These are phyloP conservation scores for Poeciliopsis infans DNA, from an alignment of 2,797 vertebrate species.

Conservation along the genomic window DNA sequence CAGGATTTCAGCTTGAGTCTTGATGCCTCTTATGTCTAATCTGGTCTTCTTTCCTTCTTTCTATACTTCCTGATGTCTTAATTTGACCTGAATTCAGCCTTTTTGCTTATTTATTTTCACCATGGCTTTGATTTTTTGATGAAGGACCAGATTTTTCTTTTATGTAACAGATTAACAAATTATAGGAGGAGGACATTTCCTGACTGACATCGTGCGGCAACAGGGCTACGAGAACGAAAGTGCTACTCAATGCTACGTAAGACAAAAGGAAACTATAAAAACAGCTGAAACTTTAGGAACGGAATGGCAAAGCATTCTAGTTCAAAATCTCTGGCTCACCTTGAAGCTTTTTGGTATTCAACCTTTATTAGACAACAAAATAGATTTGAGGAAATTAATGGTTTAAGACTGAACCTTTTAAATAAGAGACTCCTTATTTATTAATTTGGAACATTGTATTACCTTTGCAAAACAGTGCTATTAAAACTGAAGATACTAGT, in stretches of 20 bases:
- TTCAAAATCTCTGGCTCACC: too few relatives aligned
- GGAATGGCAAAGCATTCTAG: background rate
- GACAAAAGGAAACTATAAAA: background rate
- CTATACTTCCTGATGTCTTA: constrained; percentile 12
- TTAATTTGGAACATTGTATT: background rate
- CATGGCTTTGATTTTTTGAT: background rate
- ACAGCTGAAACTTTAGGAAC: background rate
- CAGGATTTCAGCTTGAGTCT: constrained; percentile 30
- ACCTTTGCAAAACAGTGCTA: background rate
- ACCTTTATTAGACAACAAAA: background rate
- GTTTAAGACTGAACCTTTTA: too few relatives aligned
- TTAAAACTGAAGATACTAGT: background rate
- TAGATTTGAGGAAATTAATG: background rate
- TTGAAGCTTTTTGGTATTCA: background rate
- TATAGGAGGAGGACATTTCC: background rate
- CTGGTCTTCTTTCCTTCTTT: constrained; percentile 2
- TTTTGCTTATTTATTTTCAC: background rate
- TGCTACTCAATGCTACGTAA: background rate
- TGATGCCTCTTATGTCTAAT: background rate
- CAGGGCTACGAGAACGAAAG: background rate
- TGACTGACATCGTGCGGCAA: background rate
- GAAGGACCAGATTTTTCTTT: background rate
- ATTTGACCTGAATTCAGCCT: background rate
- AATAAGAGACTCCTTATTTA: too few relatives aligned
- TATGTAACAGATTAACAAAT: background rate